Conservation (phyloP, 2,888 invertebrate species). For the Trypoxylon attenuatum region DNA sequence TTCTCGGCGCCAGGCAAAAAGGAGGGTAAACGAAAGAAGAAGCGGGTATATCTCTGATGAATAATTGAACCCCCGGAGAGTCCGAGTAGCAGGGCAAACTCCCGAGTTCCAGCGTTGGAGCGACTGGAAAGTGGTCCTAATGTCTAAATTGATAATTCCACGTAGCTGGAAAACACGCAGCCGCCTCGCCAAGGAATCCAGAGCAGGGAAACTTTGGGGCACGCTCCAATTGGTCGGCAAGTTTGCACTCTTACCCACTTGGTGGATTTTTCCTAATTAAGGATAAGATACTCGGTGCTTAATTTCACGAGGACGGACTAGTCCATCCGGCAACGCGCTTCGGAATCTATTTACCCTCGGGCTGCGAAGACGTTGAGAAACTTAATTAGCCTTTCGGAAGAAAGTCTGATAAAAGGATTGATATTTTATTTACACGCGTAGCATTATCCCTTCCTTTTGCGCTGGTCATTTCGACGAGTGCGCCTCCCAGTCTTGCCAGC, state of each 20-base stretch:
- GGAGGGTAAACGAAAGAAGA: conserved; percentile 49
- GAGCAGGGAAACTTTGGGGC: conserved; percentile 7
- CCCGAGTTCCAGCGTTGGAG: conserved; percentile 27
- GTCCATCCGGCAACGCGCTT: neutral
- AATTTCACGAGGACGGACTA: conserved; percentile 12
- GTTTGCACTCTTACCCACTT: conserved; percentile 31
- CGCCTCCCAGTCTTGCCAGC: too few species aligned
- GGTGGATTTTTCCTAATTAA: conserved; percentile 36
- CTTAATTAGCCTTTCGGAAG: neutral
- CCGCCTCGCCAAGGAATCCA: conserved; percentile 4
- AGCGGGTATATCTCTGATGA: conserved; percentile 49
- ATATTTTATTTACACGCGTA: neutral
- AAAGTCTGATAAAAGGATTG: neutral
- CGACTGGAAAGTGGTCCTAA: conserved; percentile 52
- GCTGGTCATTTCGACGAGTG: neutral
- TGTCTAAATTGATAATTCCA: conserved; percentile 57
- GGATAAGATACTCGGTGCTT: conserved; percentile 19
- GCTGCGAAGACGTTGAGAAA: neutral
- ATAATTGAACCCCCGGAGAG: conserved; percentile 61
- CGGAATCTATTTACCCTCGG: neutral
- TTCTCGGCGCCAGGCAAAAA: conserved; percentile 45
- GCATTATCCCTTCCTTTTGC: neutral
- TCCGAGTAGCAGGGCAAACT: conserved; percentile 55
- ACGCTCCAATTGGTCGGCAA: conserved; percentile 19
- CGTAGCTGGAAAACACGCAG: conserved; percentile 32